Conservation (phyloP, 2,797 vertebrate genomes). For the Anableps anableps region DNA sequence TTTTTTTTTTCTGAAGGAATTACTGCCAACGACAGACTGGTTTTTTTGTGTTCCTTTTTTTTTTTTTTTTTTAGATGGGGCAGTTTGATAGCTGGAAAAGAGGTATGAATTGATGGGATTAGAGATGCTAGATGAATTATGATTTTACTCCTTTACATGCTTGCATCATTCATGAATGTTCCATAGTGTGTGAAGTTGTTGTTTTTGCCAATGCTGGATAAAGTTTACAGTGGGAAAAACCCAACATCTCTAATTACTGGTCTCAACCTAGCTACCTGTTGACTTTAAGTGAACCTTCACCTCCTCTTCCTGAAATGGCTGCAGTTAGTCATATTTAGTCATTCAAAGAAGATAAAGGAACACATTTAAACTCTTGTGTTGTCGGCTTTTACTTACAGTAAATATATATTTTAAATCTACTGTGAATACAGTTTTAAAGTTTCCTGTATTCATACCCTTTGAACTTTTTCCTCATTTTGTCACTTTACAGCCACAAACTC, state of each 20-base stretch:
- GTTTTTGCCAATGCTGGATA: constrained; percentile 1
- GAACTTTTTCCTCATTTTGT: background rate
- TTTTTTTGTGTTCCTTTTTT: background rate
- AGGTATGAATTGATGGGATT: background rate
- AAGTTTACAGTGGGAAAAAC: constrained; percentile 6
- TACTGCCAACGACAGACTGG: background rate
- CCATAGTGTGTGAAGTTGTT: constrained; percentile 1
- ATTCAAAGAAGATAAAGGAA: background rate
- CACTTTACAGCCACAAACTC: background rate
- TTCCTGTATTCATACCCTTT: background rate
- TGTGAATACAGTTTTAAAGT: background rate
- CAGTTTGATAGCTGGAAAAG: background rate
- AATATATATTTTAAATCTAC: background rate
- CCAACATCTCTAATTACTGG: constrained; percentile 2
- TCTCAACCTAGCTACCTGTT: background rate
- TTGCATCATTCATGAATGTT: background rate
- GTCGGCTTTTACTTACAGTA: background rate
- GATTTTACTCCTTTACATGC: background rate
- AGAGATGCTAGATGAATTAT: background rate
- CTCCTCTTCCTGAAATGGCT: background rate
- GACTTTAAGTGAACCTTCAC: background rate
- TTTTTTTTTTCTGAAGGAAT: constrained; percentile 13
- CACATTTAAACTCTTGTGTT: background rate
- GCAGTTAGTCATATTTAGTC: background rate
- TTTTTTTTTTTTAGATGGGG: background rate